Percentiles rank a stretch among this genome's conserved stretches.
Evolutionary conservation across 2,888 invertebrate genomes (phyloP).

Genomic region (Leptopilina syphax): DNA sequence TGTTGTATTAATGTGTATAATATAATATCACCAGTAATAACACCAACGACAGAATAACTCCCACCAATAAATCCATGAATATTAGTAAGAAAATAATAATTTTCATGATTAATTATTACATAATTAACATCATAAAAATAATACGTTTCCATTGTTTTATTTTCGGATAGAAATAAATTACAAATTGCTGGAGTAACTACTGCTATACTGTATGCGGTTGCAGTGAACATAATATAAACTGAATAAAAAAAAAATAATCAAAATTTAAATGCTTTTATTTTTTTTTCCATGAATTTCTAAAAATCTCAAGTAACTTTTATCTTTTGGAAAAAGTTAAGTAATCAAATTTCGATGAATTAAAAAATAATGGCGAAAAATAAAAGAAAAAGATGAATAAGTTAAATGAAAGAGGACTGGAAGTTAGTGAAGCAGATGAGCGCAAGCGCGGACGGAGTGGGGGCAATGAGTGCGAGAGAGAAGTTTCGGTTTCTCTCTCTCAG

Average conservation of each 20-base stretch:
- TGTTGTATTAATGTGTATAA: background rate
- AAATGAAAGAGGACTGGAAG: too few relatives aligned
- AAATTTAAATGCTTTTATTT: background rate
- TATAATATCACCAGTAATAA: background rate
- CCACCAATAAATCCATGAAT: conserved; percentile 3
- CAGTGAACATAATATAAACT: background rate
- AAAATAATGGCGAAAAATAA: too few relatives aligned
- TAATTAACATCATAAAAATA: background rate
- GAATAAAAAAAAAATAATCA: background rate
- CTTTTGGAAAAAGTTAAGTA: background rate
- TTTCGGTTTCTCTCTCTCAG: too few relatives aligned
- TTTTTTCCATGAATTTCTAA: background rate
- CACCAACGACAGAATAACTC: background rate
- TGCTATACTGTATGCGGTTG: background rate
- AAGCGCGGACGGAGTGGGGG: too few relatives aligned
- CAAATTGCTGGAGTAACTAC: background rate
- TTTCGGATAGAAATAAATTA: background rate
- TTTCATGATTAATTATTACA: background rate
- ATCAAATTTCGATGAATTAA: too few relatives aligned
- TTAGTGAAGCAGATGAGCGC: too few relatives aligned
- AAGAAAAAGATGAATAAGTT: too few relatives aligned
- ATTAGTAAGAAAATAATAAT: conserved; percentile 1
- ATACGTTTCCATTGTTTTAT: conserved; percentile 7
- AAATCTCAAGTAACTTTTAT: background rate
- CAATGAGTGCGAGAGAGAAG: too few relatives aligned